These are phyloP conservation scores for Archips xylosteana DNA, from an alignment of 2,888 invertebrate genomes.

Conservation along the genomic window DNA sequence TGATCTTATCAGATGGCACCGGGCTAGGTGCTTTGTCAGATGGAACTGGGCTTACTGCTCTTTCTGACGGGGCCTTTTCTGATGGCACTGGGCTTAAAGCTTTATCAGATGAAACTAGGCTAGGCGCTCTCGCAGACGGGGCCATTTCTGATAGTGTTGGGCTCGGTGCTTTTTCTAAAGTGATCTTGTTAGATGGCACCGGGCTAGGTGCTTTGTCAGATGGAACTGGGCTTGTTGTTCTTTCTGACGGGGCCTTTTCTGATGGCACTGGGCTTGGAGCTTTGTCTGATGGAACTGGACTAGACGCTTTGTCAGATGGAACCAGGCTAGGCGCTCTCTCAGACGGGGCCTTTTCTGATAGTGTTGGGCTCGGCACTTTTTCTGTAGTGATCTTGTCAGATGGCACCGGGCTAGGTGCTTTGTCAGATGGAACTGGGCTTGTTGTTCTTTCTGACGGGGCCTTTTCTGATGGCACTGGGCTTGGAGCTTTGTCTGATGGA, in stretches of 20 bases:
- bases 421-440: background rate
- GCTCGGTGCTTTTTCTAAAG: background rate
- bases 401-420: background rate
- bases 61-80: too few species aligned
- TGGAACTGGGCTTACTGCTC: background rate
- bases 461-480: background rate
- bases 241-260: background rate
- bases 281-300: background rate
- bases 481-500: background rate
- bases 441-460: background rate
- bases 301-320: background rate
- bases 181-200: background rate
- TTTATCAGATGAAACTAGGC: background rate
- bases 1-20: background rate
- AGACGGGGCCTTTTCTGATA: too few species aligned
- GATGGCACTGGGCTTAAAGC: background rate
- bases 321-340: too few species aligned
- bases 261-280: background rate
- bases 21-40: background rate
- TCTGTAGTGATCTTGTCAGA: background rate
- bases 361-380: too few species aligned
- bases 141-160: background rate
- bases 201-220: background rate
- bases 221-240: background rate
- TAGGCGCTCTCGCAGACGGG: background rate